A percentile compares a stretch with the other conserved stretches of the same genome.
Conservation (phyloP, 2,797 vertebrate genomes). For the Astyanax mexicanus region DNA sequence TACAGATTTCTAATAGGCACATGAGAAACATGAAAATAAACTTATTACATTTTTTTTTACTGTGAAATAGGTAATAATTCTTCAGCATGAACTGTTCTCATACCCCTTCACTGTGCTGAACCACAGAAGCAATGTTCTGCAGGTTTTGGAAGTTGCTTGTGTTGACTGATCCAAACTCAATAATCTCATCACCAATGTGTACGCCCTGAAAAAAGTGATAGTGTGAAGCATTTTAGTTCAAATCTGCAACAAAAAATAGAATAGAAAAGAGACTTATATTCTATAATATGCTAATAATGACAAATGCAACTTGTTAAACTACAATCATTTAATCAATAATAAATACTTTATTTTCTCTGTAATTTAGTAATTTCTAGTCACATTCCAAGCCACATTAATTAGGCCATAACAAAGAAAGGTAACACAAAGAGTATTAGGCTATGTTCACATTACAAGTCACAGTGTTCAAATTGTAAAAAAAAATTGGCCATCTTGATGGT, state of each 20-base stretch:
- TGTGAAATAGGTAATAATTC: background rate
- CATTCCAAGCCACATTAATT: too few species aligned
- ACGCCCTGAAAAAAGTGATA: conserved; percentile 81
- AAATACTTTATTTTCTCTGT: too few species aligned
- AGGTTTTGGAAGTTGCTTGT: conserved; percentile 89
- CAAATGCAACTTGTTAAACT: background rate
- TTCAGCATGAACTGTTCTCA: conserved; percentile 32
- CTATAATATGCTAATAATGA: background rate
- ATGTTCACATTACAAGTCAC: too few species aligned
- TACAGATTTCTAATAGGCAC: conserved; percentile 83
- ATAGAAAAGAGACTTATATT: too few species aligned
- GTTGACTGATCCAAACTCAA: conserved; percentile 94
- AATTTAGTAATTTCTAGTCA: too few species aligned
- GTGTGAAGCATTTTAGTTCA: background rate
- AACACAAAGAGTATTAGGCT: too few species aligned
- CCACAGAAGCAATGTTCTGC: conserved; percentile 89
- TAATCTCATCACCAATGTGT: conserved; percentile 87
- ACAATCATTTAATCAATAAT: too few species aligned
- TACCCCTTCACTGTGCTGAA: conserved; percentile 96
- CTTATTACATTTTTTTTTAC: too few species aligned
- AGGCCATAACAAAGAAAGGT: too few species aligned
- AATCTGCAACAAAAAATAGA: too few species aligned
- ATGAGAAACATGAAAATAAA: background rate
- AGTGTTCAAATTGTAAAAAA: too few species aligned
- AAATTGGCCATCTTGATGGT: too few species aligned